Conservation (phyloP, 1,140 invertebrate genomes). For the Halictus rubicundus region DNA sequence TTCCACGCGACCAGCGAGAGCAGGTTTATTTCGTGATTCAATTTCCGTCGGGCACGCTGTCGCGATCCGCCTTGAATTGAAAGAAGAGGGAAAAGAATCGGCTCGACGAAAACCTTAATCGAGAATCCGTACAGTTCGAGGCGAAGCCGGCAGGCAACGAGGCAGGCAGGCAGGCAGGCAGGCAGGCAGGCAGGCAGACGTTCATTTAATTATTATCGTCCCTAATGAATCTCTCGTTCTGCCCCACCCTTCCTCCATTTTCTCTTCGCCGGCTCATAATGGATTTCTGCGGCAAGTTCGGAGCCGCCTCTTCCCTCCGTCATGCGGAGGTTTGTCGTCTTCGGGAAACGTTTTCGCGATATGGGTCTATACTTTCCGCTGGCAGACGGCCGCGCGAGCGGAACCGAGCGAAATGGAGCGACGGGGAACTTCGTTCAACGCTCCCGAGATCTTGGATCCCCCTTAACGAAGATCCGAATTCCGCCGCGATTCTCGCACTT, state of each 20-base stretch:
- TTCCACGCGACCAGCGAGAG: neutral
- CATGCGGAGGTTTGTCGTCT: conserved; percentile 11
- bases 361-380: neutral
- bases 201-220: conserved; percentile 71
- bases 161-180: conserved; percentile 12
- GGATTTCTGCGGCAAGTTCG: conserved; percentile 69
- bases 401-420: conserved; percentile 41
- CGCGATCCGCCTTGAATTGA: conserved; percentile 1
- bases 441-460: neutral
- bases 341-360: conserved; percentile 24
- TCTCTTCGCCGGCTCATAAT: conserved; percentile 55
- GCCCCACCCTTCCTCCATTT: conserved; percentile 8
- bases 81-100: conserved; percentile 51
- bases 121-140: conserved; percentile 30
- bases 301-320: conserved; percentile 10
- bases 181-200: conserved; percentile 51
- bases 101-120: conserved; percentile 48
- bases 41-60: conserved; percentile 29
- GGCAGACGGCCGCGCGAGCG: neutral
- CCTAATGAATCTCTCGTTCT: conserved; percentile 69
- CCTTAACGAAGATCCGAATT: neutral
- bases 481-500: neutral
- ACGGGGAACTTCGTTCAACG: conserved; percentile 8
- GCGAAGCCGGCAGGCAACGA: conserved; percentile 25
- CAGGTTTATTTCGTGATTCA: conserved; percentile 41